phyloP scores from a whole-genome alignment of 64 coral and sea anemone species.

The Dendronephthya gigantea region DNA sequence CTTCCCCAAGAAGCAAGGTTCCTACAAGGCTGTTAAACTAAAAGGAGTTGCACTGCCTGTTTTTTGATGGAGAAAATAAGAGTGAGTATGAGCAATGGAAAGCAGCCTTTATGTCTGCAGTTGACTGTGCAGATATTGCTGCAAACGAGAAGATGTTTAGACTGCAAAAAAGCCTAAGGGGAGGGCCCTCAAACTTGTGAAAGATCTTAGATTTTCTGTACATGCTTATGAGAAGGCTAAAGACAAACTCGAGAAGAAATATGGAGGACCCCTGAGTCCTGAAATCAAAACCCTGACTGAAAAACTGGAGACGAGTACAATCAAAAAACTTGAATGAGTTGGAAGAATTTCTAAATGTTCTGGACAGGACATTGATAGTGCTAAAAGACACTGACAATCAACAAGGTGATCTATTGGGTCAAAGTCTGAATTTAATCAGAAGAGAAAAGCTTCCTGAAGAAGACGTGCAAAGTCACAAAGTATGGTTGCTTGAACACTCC shows the following conservation, averaged over 20 bases:
- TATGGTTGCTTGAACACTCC: constrained; percentile 29
- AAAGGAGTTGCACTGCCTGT: constrained; percentile 50
- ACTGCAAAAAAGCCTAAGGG: constrained; percentile 36
- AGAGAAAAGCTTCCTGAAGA: constrained; percentile 50
- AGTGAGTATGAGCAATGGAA: constrained; percentile 43
- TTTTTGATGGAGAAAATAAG: constrained; percentile 60
- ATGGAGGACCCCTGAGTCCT: constrained; percentile 32
- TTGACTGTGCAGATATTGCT: constrained; percentile 38
- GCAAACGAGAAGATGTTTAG: constrained; percentile 53
- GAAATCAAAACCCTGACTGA: constrained; percentile 44
- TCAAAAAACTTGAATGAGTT: constrained; percentile 39
- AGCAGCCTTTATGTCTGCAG: constrained; percentile 40
- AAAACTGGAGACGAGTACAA: constrained; percentile 21
- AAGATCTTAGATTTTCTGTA: constrained; percentile 34
- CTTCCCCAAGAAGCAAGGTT: neutral
- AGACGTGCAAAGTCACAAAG: constrained; percentile 26
- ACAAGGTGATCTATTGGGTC: constrained; percentile 30
- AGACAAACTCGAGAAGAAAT: constrained; percentile 40
- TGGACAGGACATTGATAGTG: constrained; percentile 31
- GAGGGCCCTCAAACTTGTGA: constrained; percentile 38
- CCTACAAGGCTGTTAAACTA: constrained; percentile 31
- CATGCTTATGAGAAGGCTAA: constrained; percentile 46
- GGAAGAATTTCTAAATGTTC: constrained; percentile 34
- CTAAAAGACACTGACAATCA: constrained; percentile 30
- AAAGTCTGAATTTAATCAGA: constrained; percentile 36